These are phyloP conservation scores for Syritta pipiens DNA, from an alignment of 2,888 invertebrate genomes.

Conservation along the genomic window DNA sequence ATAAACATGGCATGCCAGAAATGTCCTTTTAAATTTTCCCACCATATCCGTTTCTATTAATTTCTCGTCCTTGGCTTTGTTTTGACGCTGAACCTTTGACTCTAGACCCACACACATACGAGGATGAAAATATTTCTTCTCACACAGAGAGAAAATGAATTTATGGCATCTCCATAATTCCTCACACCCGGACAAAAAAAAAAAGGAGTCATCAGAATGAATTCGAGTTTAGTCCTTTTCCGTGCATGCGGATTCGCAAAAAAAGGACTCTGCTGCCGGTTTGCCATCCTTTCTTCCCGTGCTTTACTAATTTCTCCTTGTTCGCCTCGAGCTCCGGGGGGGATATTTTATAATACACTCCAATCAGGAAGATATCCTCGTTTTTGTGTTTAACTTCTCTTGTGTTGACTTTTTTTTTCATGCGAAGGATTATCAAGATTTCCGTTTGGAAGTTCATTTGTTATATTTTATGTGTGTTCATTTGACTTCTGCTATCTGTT, in stretches of 20 bases:
- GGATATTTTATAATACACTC: conserved; percentile 45
- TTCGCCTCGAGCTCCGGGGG: conserved; percentile 22
- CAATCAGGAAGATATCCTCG: conserved; percentile 58
- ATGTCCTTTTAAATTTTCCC: conserved; percentile 19
- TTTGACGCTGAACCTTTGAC: neutral
- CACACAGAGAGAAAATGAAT: conserved; percentile 18
- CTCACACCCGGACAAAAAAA: neutral
- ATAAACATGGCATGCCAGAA: neutral
- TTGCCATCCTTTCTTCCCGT: conserved; percentile 13
- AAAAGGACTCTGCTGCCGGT: neutral
- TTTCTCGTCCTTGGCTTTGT: neutral
- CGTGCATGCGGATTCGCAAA: conserved; percentile 11
- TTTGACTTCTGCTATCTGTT: conserved; percentile 49
- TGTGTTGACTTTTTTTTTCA: conserved; percentile 8
- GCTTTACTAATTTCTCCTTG: conserved; percentile 50
- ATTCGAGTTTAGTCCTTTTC: conserved; percentile 38
- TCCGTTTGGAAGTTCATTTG: conserved; percentile 53
- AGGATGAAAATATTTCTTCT: neutral
- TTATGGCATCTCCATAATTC: neutral
- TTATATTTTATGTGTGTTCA: conserved; percentile 49
- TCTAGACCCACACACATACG: neutral
- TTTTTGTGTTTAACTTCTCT: conserved; percentile 44
- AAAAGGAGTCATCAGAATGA: neutral
- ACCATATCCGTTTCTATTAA: conserved; percentile 9
- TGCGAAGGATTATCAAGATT: conserved; percentile 38